Percentiles rank a stretch among this genome's conserved stretches.
These are phyloP conservation scores for Chrysemys picta DNA, from an alignment of 2,113 vertebrate species.

Conservation along the genomic window DNA sequence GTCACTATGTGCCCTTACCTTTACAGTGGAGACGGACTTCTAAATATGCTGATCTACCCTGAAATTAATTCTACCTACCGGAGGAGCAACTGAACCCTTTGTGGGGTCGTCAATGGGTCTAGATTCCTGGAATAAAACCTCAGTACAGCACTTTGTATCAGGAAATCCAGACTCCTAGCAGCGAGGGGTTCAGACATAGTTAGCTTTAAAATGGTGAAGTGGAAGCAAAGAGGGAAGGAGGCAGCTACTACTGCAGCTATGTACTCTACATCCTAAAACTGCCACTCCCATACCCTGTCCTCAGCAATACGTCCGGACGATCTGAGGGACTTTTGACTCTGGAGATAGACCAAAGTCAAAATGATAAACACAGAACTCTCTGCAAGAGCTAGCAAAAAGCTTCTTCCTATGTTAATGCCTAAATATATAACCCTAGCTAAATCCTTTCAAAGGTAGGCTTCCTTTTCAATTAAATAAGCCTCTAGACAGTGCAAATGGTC, in stretches of 20 bases:
- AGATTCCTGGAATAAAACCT: neutral
- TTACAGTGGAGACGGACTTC: neutral
- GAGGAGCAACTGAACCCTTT: slow-evolving; percentile 57
- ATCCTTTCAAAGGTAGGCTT: neutral
- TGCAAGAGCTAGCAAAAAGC: slow-evolving; percentile 2
- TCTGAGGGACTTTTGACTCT: slow-evolving; percentile 30
- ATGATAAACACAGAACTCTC: fast-evolving
- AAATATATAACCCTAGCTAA: neutral
- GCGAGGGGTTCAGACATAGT: slow-evolving; percentile 48
- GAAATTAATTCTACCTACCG: slow-evolving; percentile 6
- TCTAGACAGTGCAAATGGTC: slow-evolving; percentile 68
- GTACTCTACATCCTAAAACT: neutral
- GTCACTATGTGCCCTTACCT: neutral
- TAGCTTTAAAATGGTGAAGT: neutral
- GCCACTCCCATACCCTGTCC: neutral
- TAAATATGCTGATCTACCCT: neutral
- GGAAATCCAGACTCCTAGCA: slow-evolving; percentile 59
- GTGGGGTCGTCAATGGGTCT: slow-evolving; percentile 52
- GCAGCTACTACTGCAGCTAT: neutral
- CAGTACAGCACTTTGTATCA: neutral
- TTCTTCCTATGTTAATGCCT: slow-evolving; percentile 10
- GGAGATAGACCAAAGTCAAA: slow-evolving; percentile 16
- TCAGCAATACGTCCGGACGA: neutral
- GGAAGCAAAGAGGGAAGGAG: neutral
- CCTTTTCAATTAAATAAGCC: slow-evolving; percentile 50